Conservation (phyloP, 1,140 invertebrate species). For the Tetragnatha versicolor region DNA sequence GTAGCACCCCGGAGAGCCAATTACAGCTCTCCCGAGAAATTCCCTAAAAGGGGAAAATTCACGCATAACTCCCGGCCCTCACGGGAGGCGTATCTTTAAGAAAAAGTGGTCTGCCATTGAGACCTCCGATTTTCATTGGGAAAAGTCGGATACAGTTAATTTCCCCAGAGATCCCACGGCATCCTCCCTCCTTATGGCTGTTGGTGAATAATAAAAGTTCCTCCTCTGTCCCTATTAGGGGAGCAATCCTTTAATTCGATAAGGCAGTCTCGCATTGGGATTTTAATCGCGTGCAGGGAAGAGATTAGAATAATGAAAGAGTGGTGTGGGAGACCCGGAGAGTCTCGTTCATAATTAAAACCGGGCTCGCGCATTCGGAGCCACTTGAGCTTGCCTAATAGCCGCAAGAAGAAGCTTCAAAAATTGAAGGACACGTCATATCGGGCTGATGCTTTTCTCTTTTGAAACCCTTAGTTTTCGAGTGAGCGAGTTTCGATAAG, state of each 20-base stretch:
- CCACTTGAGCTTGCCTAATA: too few species aligned
- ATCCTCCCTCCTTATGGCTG: constrained; percentile 12
- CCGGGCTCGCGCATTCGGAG: neutral
- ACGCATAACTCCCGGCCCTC: neutral
- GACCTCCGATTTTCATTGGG: constrained; percentile 25
- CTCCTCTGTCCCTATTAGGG: constrained; percentile 18
- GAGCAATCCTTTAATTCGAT: constrained; percentile 48
- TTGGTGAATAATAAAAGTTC: constrained; percentile 48
- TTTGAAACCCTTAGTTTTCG: too few species aligned
- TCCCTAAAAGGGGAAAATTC: constrained; percentile 7
- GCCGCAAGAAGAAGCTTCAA: too few species aligned
- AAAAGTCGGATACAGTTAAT: constrained; percentile 28
- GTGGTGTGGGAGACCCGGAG: neutral
- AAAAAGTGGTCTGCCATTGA: neutral
- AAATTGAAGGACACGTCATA: too few species aligned
- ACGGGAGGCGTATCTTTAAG: neutral
- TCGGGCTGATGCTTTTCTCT: too few species aligned
- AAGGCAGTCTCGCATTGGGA: constrained; percentile 9
- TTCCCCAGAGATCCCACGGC: neutral
- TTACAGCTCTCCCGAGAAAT: neutral
- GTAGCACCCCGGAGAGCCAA: neutral
- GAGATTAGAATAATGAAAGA: constrained; percentile 27
- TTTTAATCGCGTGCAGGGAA: constrained; percentile 32
- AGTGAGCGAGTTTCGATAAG: too few species aligned
- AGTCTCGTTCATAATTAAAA: neutral